Evolutionary conservation across 2,113 vertebrate genomes (phyloP).

Genomic region (Pygathrix nemaeus): DNA sequence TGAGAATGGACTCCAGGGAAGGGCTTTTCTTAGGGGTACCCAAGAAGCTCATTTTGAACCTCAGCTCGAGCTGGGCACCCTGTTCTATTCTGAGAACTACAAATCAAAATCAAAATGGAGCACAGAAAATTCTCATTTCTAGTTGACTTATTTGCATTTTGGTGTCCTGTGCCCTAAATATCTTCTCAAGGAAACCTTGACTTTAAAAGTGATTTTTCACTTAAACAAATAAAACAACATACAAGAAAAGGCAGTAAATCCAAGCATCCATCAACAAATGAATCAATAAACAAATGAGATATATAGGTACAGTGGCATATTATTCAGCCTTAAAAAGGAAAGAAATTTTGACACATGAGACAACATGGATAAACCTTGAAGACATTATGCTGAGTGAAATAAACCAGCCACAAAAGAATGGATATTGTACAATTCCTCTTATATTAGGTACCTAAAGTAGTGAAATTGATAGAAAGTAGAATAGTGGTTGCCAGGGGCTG

Average conservation of each 20-base stretch:
- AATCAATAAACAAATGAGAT: background rate
- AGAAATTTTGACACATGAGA: background rate
- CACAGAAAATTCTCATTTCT: background rate
- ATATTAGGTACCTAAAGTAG: too few relatives aligned
- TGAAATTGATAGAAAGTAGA: background rate
- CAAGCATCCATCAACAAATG: background rate
- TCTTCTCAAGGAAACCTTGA: background rate
- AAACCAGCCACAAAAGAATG: background rate
- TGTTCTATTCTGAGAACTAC: background rate
- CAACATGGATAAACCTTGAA: background rate
- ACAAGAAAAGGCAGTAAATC: background rate
- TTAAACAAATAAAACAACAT: background rate
- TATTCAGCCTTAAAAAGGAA: background rate
- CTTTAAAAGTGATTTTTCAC: background rate
- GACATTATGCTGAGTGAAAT: background rate
- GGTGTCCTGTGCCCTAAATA: background rate
- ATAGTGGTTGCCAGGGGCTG: background rate
- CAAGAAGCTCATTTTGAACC: background rate
- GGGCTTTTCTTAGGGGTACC: background rate
- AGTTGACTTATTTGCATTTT: background rate
- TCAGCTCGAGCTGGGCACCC: background rate
- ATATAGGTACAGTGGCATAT: background rate
- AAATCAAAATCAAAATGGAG: slow-evolving; percentile 26
- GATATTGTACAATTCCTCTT: background rate
- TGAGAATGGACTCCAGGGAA: background rate